Evolutionary conservation across 2,888 invertebrate species (phyloP).

Genomic region (Nebria salina): DNA sequence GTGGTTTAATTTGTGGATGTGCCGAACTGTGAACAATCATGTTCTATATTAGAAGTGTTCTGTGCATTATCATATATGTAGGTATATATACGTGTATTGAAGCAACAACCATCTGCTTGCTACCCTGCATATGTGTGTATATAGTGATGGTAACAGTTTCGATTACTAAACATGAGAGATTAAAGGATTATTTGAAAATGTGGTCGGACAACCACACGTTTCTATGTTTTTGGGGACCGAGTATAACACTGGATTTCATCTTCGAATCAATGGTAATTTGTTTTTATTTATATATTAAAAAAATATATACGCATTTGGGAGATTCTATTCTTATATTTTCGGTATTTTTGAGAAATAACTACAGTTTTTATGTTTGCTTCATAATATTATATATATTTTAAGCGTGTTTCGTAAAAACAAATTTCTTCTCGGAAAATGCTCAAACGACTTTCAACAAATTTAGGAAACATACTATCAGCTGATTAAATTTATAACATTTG

Average conservation of each 20-base stretch:
- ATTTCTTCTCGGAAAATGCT: not conserved
- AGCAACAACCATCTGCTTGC: slow-evolving; percentile 36
- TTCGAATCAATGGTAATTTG: not conserved
- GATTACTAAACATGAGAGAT: slow-evolving; percentile 42
- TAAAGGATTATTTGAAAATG: slow-evolving; percentile 36
- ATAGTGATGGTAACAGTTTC: slow-evolving; percentile 33
- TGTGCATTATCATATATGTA: not conserved
- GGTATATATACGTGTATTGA: too few relatives aligned
- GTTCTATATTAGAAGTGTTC: not conserved
- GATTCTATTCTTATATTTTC: too few relatives aligned
- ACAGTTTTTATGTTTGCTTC: too few relatives aligned
- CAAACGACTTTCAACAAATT: not conserved
- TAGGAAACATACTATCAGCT: not conserved
- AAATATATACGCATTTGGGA: too few relatives aligned
- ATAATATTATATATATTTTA: not conserved
- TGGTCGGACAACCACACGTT: slow-evolving; percentile 17
- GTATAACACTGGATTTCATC: slow-evolving; percentile 21
- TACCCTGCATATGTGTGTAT: slow-evolving; percentile 6
- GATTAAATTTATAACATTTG: too few relatives aligned
- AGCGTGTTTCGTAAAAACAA: not conserved
- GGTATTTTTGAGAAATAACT: too few relatives aligned
- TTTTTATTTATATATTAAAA: not conserved
- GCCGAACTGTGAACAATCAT: slow-evolving; percentile 16
- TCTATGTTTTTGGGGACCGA: not conserved
- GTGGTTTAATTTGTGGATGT: not conserved